Percentiles rank a stretch among this genome's conserved stretches.
phyloP scores from a whole-genome alignment of 2,797 vertebrate species.

The Sebastes cheni region DNA sequence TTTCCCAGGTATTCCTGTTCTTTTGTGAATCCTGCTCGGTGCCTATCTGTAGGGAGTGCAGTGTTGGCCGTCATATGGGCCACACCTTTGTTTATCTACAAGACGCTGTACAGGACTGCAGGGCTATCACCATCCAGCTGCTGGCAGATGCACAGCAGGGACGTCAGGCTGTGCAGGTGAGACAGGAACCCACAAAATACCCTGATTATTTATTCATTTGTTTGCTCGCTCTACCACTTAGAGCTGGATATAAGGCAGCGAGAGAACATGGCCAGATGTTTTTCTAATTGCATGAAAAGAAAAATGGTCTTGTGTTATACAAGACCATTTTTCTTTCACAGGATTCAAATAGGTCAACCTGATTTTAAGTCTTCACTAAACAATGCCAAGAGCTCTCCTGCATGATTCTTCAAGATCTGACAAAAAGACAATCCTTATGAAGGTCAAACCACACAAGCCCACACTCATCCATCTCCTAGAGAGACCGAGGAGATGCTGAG shows the following conservation, averaged over 20 bases:
- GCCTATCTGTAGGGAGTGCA: constrained; percentile 98
- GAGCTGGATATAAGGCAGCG: background rate
- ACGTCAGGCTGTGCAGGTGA: constrained; percentile 96
- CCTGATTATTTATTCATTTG: background rate
- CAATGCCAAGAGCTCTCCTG: background rate
- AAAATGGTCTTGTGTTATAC: background rate
- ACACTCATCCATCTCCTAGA: constrained; percentile 29
- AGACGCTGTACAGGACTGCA: constrained; percentile 95
- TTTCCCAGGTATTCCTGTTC: constrained; percentile 91
- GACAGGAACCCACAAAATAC: background rate
- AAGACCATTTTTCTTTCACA: too few species aligned
- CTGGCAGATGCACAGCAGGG: constrained; percentile 96
- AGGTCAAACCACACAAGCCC: constrained; percentile 39
- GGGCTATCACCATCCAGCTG: constrained; percentile 95
- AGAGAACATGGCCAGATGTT: background rate
- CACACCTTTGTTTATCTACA: constrained; percentile 86
- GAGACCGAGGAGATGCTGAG: background rate
- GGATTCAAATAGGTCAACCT: constrained; percentile 9
- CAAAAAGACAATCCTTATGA: constrained; percentile 4
- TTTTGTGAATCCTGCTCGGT: constrained; percentile 97
- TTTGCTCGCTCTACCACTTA: background rate
- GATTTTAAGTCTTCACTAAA: constrained; percentile 8
- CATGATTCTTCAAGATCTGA: background rate
- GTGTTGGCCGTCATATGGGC: constrained; percentile 83
- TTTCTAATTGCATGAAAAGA: background rate